Evolutionary conservation across 2,888 invertebrate genomes (phyloP), one percentile per base, ranked within the genome.

Genomic region (Eupithecia dodoneata): DNA sequence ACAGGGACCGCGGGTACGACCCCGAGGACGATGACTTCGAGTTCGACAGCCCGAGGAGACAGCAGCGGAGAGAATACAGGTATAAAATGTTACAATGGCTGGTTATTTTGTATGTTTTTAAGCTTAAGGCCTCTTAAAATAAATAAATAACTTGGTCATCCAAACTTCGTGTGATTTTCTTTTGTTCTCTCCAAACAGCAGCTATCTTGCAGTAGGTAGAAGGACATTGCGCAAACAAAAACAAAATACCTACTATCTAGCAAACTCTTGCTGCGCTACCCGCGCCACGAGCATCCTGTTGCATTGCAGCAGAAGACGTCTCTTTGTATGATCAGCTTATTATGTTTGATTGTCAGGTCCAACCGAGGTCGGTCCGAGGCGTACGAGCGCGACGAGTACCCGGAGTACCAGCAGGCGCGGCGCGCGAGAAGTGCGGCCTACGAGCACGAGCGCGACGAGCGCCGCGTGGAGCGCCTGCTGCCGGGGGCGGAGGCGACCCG

Each of bases 11-110:
- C 2, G 94, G 91, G 1, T 94, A 94, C 59, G 94, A 94, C 79
- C 94, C 93, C 3, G 93, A 94, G 77, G 94, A 94, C 77, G 94
- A 94, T 5, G 94, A 94, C 72, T 92, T 86, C 77, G 94, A 94
- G 74, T 91, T 92, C 49, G 94, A 94, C 72, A 86, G 87, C 74
- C 91, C 92, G 0, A 88, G 87, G 77, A 83, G 83, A 13, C 88
- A 86, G 71, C 84, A 87, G 4, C 82, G 88, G 52, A 82, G 86
- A 10, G 90, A 91, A 65, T 80, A 80, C 76, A 89, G 91, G 91
- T 90, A 55, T n/a, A 30, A 30, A 30, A 30, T 30, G 30, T 30
- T 30, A 30, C 30, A 30, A 30, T 30, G 30, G 30, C 30, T 30
- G 30, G 30, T 30, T 30, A 30, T 30, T 30, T 30, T 30, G 30